Evolutionary conservation across 2,888 invertebrate genomes (phyloP), one percentile per base, ranked within the genome.

Genomic region (Ferrisia virgata): DNA sequence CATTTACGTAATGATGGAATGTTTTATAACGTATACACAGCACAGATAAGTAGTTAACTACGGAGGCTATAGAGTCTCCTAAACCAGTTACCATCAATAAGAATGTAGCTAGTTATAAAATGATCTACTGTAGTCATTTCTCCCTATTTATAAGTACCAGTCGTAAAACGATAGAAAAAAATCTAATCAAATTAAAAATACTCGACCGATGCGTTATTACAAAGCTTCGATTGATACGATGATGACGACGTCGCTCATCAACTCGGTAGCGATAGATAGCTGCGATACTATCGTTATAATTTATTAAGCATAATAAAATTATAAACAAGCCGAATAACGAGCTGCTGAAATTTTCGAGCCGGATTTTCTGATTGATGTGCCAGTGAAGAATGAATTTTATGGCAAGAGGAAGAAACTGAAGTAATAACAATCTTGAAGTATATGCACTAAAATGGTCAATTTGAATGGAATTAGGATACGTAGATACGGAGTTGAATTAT

Each of bases 121-220:
- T 36, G 36, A 76, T 76, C 33, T 76, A 76, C 36, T 76, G 72
- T 36, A n/a, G 72, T 76, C 72, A 76, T 76, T 76, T 76, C 72
- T 76, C 25, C 47, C 13, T 64, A 64, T 64, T 64, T n/a, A 64
- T 64, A 31, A 22, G 53, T 64, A 64, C 58, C 25, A 25, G 25
- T 25, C 58, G 15, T 58, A 28, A 64, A 64, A 64, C 28, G 28
- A 64, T 28, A 28, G 11, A 64, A 33, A 36, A 36, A 76, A 76
- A 69, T 28, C 69, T 36, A 76, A 76, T 76, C 72, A 76, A 76
- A 76, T 76, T 76, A 64, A 76, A 76, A 36, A 69, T n/a, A n/a
- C 33, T 18, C 28, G 64, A 18, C 13, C 36, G n/a, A 76, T 33
- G 36, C 18, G 33, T 76, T 33, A 76, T 76, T 36, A 76, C 36